These are phyloP conservation scores for Polietes domitor DNA, from an alignment of 2,888 invertebrate genomes.

Conservation along the genomic window DNA sequence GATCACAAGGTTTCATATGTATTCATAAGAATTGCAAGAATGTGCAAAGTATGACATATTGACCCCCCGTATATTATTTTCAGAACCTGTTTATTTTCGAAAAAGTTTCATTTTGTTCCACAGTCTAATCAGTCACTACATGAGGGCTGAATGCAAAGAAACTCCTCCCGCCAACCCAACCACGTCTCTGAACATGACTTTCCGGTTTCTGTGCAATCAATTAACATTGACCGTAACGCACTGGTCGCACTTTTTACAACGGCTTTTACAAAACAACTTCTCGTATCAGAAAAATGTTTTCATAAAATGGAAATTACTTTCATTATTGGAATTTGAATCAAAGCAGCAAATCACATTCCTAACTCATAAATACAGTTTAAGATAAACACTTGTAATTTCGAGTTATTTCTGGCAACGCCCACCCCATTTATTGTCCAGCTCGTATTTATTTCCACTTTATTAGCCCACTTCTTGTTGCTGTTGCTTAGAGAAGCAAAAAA, in stretches of 20 bases:
- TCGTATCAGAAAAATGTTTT: neutral
- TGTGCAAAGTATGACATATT: too few relatives aligned
- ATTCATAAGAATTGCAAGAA: too few relatives aligned
- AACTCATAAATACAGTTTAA: neutral
- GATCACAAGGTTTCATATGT: too few relatives aligned
- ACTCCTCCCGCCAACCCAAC: neutral
- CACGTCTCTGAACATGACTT: neutral
- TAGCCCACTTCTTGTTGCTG: slow-evolving; percentile 2
- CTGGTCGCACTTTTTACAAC: neutral
- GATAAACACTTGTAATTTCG: slow-evolving; percentile 3
- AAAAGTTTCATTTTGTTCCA: too few relatives aligned
- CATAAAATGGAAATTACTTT: slow-evolving; percentile 3
- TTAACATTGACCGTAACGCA: slow-evolving; percentile 8
- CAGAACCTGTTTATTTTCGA: too few relatives aligned
- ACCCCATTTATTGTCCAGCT: slow-evolving; percentile 13
- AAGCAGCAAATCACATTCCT: too few relatives aligned
- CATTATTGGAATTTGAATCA: too few relatives aligned
- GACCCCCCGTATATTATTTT: too few relatives aligned
- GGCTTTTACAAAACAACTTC: neutral
- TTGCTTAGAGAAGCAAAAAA: neutral
- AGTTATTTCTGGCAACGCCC: slow-evolving; percentile 13
- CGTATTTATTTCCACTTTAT: neutral
- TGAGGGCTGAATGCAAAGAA: too few relatives aligned
- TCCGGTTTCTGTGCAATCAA: neutral
- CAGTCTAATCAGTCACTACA: too few relatives aligned